Base-by-base conservation (phyloP, 2,888 invertebrate genomes). In the Zygogramma bicolorata region DNA sequence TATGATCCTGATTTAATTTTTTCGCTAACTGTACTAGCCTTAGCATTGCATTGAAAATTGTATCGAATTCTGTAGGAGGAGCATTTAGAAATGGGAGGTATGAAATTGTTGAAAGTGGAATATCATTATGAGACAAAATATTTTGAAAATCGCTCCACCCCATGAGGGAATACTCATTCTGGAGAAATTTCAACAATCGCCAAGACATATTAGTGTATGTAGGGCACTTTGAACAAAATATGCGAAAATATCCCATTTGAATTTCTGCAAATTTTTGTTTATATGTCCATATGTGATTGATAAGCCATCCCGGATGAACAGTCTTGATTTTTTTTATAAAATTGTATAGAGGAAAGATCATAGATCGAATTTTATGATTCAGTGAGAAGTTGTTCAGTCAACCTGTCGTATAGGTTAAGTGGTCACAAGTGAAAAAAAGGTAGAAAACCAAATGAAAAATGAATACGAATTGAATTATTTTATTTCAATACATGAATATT, bases 81-180 rank as follows among this genome's bases (percentile, higher is more conserved):
- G 68, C 65, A 42, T 77, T 75, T 65, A 76, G 18, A 69, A 77
- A 77, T 66, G 77, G 75, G n/a, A 73, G 42, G 53, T 75, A 76
- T 20, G 57, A 4, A 34, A 76, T 76, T 29, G 25, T 65, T 13
- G 71, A 69, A n/a, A 76, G 63, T 66, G 57, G 34, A 58, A 70
- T 59, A 67, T 75, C 73, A 42, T 75, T 75, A 31, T 69, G 22
- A 20, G 67, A 75, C 31, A 73, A 62, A 34, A 70, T 66, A 65
- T 74, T 68, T 25, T 72, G 34, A 22, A 27, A 59, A 57, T 68
- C 71, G 22, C 27, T 71, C 73, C 73, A 73, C 7, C 60, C 60
- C 42, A 70, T 25, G 15, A 70, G 67, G 8, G 65, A 27, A 49
- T 60, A 34, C 27, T 65, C 65, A 34, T 57, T 65, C 49, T 73